Conservation (phyloP, 1,140 invertebrate species). For the Meteorus sp. region DNA sequence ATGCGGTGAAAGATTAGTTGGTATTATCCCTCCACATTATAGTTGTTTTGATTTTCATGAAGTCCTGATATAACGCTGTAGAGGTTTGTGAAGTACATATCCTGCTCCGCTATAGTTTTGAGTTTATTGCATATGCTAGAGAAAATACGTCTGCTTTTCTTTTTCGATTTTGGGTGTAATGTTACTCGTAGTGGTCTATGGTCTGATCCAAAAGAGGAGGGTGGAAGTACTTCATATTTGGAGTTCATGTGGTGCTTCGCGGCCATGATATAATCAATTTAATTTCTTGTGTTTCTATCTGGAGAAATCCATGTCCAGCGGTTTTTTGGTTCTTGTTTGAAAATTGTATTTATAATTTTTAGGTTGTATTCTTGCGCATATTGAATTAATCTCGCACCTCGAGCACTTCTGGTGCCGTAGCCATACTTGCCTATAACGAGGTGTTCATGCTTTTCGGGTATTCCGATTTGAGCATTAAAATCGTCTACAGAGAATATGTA, state of each 20-base stretch:
- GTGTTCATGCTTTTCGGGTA: neutral
- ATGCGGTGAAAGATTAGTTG: too few relatives aligned
- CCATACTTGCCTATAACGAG: neutral
- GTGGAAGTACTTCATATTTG: neutral
- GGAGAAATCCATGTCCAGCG: neutral
- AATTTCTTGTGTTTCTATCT: neutral
- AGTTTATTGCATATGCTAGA: too few relatives aligned
- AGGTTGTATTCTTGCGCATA: neutral
- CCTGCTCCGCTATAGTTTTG: too few relatives aligned
- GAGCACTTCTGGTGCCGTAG: neutral
- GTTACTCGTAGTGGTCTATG: neutral
- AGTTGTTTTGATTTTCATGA: too few relatives aligned
- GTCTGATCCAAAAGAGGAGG: neutral
- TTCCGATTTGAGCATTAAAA: conserved; percentile 1
- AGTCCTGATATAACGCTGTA: too few relatives aligned
- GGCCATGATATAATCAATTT: conserved; percentile 1
- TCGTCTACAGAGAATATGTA: neutral
- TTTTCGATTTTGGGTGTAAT: too few relatives aligned
- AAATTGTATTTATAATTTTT: conserved; percentile 4
- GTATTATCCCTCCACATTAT: too few relatives aligned
- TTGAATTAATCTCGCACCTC: neutral
- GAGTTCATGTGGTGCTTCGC: neutral
- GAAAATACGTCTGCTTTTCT: too few relatives aligned
- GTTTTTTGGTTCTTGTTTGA: neutral
- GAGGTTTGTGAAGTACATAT: too few relatives aligned